phyloP scores from a whole-genome alignment of 1,140 invertebrate species.

The Drosophila erecta region DNA sequence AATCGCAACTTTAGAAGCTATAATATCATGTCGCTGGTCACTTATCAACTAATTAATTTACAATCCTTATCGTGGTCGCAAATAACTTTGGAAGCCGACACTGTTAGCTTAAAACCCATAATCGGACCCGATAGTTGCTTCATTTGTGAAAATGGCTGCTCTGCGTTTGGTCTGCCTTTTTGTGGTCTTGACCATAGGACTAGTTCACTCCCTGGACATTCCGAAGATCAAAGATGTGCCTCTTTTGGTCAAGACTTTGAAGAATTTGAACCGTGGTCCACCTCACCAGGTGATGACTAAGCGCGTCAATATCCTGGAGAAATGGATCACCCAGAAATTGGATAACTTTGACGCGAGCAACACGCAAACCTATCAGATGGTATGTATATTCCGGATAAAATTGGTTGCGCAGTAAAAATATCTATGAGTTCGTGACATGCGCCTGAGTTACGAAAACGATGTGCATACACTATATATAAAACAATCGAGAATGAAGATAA shows the following conservation, averaged over 20 bases:
- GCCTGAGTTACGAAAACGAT: neutral
- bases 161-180: constrained; percentile 53
- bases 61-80: constrained; percentile 46
- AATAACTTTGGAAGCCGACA: constrained; percentile 38
- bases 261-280: constrained; percentile 63
- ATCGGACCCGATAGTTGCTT: constrained; percentile 14
- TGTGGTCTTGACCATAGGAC: constrained; percentile 29
- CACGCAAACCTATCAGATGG: constrained; percentile 88
- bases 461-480: too few species aligned
- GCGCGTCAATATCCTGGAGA: constrained; percentile 28
- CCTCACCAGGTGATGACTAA: constrained; percentile 27
- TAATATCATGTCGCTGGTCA: constrained; percentile 22
- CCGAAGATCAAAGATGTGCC: constrained; percentile 55
- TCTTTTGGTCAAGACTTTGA: constrained; percentile 59
- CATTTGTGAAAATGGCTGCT: constrained; percentile 58
- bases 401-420: neutral
- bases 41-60: constrained; percentile 63
- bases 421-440: too few species aligned
- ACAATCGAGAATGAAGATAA: neutral
- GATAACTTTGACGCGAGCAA: constrained; percentile 91
- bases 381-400: constrained; percentile 6
- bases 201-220: constrained; percentile 18
- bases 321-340: constrained; percentile 84
- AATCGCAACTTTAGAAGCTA: constrained; percentile 32
- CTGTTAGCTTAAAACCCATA: constrained; percentile 36